Conservation (phyloP, 1,140 invertebrate species). For the Lepidurus couesii region DNA sequence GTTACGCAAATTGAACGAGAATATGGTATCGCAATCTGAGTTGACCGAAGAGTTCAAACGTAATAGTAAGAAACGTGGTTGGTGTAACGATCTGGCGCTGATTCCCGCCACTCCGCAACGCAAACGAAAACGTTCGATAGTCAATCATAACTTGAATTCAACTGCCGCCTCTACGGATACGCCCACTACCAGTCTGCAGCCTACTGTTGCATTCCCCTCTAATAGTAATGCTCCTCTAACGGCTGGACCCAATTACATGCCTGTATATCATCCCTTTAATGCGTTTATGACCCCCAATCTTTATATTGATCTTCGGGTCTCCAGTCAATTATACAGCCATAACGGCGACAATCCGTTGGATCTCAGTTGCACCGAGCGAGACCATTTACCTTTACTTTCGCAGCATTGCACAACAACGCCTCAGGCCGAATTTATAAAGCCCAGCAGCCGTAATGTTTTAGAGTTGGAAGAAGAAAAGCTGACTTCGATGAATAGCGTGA, state of each 20-base stretch:
- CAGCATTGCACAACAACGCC: background rate
- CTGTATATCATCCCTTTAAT: background rate
- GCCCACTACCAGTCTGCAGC: background rate
- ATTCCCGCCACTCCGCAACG: background rate
- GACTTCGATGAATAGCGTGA: background rate
- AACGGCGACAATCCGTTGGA: background rate
- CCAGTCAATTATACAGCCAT: background rate
- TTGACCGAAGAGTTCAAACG: background rate
- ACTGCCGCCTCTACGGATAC: background rate
- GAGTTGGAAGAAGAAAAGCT: background rate
- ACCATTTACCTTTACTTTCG: background rate
- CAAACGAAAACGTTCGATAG: conserved; percentile 11
- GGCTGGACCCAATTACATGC: background rate
- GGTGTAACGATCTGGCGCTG: background rate
- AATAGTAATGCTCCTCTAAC: background rate
- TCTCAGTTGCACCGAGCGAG: background rate
- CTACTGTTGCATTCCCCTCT: conserved; percentile 6
- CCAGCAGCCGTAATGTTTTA: background rate
- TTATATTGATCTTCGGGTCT: background rate
- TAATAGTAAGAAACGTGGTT: background rate
- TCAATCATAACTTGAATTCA: background rate
- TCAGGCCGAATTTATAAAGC: background rate
- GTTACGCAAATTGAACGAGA: conserved; percentile 24
- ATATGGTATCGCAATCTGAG: background rate
- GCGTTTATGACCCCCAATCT: conserved; percentile 2